These are phyloP conservation scores for Pollenia angustigena DNA, from an alignment of 2,888 invertebrate genomes.

Conservation along the genomic window DNA sequence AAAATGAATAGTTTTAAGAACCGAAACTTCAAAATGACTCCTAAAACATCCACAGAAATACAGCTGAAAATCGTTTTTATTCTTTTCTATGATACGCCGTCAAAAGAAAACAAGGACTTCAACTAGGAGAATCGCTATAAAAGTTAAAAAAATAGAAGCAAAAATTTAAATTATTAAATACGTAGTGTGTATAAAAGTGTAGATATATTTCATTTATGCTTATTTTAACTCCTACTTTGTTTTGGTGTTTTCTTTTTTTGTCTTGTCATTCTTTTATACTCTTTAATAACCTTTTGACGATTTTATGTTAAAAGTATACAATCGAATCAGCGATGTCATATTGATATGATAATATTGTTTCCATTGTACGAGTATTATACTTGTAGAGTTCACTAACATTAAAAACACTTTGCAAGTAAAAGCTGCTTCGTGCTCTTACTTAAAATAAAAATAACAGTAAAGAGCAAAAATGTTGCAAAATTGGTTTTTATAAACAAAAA, in stretches of 20 bases:
- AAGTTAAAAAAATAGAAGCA: too few species aligned
- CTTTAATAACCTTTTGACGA: constrained; percentile 45
- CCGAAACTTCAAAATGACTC: too few species aligned
- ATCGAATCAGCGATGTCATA: constrained; percentile 32
- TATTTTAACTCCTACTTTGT: constrained; percentile 1
- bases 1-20: too few species aligned
- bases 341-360: constrained; percentile 28
- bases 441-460: constrained; percentile 15
- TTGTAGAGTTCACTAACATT: constrained; percentile 69
- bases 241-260: not conserved
- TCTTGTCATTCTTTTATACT: not conserved
- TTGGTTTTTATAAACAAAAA: too few species aligned
- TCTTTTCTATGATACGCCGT: too few species aligned
- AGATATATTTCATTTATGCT: not conserved
- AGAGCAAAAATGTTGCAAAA: not conserved
- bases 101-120: too few species aligned
- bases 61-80: too few species aligned
- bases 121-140: too few species aligned
- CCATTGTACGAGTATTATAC: constrained; percentile 33
- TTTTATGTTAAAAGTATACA: constrained; percentile 35
- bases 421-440: not conserved
- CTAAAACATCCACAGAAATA: too few species aligned
- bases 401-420: constrained; percentile 37
- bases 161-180: not conserved
- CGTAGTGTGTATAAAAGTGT: not conserved